These are phyloP conservation scores for Phylloscopus whistleri DNA, from an alignment of 2,113 vertebrate species.

Conservation along the genomic window DNA sequence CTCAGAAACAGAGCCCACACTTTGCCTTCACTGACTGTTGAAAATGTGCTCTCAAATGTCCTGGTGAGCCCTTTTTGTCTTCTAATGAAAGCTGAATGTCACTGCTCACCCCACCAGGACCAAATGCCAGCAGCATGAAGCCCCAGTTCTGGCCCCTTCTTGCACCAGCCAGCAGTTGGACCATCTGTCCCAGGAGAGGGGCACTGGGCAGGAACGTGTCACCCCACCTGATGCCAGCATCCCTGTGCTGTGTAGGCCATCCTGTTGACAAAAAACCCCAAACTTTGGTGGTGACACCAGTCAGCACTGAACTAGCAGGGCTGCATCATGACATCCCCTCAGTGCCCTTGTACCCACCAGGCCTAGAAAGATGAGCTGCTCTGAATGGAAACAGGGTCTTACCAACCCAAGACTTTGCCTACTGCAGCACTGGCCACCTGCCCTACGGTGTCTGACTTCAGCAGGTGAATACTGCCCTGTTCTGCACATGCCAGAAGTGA, in stretches of 20 bases:
- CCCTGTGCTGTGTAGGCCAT: background rate
- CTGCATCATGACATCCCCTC: background rate
- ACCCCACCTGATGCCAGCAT: background rate
- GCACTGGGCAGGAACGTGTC: background rate
- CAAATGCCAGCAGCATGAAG: background rate
- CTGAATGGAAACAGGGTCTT: background rate
- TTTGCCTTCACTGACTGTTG: background rate
- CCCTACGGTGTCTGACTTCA: background rate
- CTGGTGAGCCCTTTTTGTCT: slow-evolving; percentile 21
- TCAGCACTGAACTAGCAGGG: background rate
- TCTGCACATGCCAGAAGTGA: background rate
- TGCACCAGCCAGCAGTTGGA: background rate
- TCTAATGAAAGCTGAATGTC: slow-evolving; percentile 15
- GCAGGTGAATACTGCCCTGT: background rate
- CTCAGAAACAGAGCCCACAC: slow-evolving; percentile 7
- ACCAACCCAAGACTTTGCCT: background rate
- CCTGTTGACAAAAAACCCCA: background rate
- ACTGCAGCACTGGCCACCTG: background rate
- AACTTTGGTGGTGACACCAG: background rate
- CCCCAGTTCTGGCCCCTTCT: background rate
- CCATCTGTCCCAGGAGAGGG: background rate
- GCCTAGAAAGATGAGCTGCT: background rate
- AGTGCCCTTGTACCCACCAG: background rate
- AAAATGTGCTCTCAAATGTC: slow-evolving; percentile 17
- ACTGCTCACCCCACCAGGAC: background rate